Evolutionary conservation across 2,797 vertebrate species (phyloP), one percentile per base, ranked within the genome.

Genomic region (Gila robusta): DNA sequence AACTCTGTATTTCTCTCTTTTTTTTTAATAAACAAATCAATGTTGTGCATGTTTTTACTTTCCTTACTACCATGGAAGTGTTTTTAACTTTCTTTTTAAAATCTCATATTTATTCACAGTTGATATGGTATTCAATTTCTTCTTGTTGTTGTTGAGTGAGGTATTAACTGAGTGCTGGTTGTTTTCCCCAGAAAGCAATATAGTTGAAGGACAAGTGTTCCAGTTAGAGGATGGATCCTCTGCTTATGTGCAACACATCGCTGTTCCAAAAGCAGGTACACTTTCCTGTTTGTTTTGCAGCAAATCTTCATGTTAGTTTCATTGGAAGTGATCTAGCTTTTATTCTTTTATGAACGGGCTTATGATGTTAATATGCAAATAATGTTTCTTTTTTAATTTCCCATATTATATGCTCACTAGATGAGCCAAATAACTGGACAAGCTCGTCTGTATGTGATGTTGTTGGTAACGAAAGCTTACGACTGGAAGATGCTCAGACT

Each of bases 201-300:
- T 99, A 90, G 97, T 99, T 95, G 98, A 99, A 76, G 98, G 97
- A 10, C 98, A 99, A 93, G 97, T 99, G 88, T 98, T 99, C 94
- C 98, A 99, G 89, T 92, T 99, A 90, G 98, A 99, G 91, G 98
- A 99, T 72, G 98, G 98, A 77, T 98, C 98, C 72, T 96, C 98
- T 90, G 98, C 98, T 77, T 99, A 99, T 35, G 97, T 99, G 84
- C 98, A 98, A 90, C 98, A 99, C 79, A 96, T 99, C 71, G 93
- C 97, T 21, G 95, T 98, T 95, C 93, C 97, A 84, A 98, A 99
- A 96, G 91, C 94, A 94, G 97, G 98, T 99, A 67, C 26, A 32
- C 4, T 62, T 2, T 32, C 21, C 11, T 77, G 26, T 44, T 39
- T 14, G 6, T 7, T 28, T 44, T 26, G n/a, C 4, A 5, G 47